These are phyloP conservation scores for Callimorpha dominula DNA, from an alignment of 2,888 invertebrate genomes.

Conservation along the genomic window DNA sequence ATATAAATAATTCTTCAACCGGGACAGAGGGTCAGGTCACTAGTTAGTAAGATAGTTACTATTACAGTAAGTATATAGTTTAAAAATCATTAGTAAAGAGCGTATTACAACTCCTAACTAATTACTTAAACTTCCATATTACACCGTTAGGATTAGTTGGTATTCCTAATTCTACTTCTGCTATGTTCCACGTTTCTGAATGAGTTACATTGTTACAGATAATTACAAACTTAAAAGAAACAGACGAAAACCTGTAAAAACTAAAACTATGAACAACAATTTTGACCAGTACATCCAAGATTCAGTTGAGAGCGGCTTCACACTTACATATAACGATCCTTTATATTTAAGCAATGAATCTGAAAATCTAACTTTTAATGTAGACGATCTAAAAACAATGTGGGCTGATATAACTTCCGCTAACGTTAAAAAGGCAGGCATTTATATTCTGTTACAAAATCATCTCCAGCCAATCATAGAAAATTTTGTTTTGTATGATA, in stretches of 20 bases:
- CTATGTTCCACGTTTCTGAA: neutral
- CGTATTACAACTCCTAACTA: too few relatives aligned
- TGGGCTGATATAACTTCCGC: constrained; percentile 63
- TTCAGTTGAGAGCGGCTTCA: constrained; percentile 64
- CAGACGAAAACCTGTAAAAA: constrained; percentile 76
- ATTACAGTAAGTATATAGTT: too few relatives aligned
- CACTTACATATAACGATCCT: constrained; percentile 48
- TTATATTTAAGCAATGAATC: constrained; percentile 9
- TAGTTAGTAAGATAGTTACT: too few relatives aligned
- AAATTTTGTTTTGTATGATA: constrained; percentile 75
- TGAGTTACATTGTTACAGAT: constrained; percentile 73
- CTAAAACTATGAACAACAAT: constrained; percentile 61
- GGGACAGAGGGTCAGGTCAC: too few relatives aligned
- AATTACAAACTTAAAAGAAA: constrained; percentile 74
- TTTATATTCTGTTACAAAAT: constrained; percentile 74
- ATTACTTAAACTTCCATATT: neutral
- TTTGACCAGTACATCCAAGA: constrained; percentile 70
- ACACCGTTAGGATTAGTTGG: too few relatives aligned
- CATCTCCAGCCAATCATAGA: constrained; percentile 73
- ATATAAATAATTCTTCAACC: too few relatives aligned
- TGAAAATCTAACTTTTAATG: constrained; percentile 51
- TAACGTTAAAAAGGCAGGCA: constrained; percentile 66
- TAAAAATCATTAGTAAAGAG: too few relatives aligned
- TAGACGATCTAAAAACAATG: constrained; percentile 61
- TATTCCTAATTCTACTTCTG: neutral